These are phyloP conservation scores for Falco punctatus DNA, from an alignment of 2,113 vertebrate genomes.

Conservation along the genomic window DNA sequence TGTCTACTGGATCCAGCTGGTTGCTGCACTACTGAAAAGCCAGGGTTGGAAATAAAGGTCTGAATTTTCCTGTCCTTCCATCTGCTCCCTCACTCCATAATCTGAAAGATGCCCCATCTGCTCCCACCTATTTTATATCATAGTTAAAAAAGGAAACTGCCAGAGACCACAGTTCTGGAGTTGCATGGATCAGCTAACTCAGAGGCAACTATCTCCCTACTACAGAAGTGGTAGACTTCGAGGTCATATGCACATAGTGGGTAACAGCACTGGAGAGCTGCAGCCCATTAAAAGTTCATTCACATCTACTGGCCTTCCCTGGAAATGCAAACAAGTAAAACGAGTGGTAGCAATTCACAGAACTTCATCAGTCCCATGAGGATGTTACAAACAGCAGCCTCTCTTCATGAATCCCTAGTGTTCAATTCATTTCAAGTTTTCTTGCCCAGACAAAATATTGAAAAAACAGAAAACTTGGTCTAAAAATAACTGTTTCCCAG, in stretches of 20 bases:
- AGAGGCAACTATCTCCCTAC: neutral
- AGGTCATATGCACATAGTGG: neutral
- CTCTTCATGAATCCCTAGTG: neutral
- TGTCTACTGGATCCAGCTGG: neutral
- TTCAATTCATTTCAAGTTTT: neutral
- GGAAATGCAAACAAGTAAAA: constrained; percentile 9
- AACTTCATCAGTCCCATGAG: constrained; percentile 22
- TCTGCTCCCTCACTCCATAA: neutral
- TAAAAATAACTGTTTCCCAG: constrained; percentile 40
- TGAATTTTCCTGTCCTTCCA: neutral
- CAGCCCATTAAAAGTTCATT: constrained; percentile 1
- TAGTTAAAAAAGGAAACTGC: neutral
- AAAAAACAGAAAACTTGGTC: neutral
- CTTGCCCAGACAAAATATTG: neutral
- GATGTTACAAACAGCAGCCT: neutral
- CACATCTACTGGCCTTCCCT: neutral
- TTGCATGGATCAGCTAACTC: neutral
- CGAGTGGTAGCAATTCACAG: neutral
- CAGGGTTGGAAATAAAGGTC: neutral
- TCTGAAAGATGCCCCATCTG: neutral
- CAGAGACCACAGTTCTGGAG: neutral
- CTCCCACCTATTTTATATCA: neutral
- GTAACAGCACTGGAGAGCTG: neutral
- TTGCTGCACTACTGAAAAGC: neutral
- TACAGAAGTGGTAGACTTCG: neutral